Conservation (phyloP, 2,113 vertebrate species). For the Sialia sialis region DNA sequence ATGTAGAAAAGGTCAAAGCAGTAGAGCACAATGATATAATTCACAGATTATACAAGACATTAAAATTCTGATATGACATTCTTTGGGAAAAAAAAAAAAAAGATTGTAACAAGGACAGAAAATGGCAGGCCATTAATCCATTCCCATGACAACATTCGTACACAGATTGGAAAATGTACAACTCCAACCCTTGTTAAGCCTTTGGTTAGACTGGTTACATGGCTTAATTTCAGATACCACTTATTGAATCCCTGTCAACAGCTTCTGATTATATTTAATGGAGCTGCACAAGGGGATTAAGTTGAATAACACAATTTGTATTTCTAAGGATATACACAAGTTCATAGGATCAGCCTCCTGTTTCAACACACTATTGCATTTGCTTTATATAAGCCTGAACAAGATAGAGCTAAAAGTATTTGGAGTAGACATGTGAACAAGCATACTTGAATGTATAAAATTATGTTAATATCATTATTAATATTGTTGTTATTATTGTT, state of each 20-base stretch:
- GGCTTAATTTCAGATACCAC: not conserved
- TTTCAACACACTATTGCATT: not conserved
- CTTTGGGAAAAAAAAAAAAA: slow-evolving; percentile 53
- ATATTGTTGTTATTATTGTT: not conserved
- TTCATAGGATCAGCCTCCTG: not conserved
- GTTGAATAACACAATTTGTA: not conserved
- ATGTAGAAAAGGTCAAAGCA: slow-evolving; percentile 72
- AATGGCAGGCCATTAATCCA: slow-evolving; percentile 51
- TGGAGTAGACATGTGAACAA: not conserved
- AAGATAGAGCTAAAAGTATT: not conserved
- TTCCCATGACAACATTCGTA: slow-evolving; percentile 42
- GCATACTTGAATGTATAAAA: not conserved
- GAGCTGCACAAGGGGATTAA: not conserved
- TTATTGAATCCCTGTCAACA: not conserved
- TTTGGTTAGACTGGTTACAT: not conserved
- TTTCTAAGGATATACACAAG: not conserved
- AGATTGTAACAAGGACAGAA: slow-evolving; percentile 52
- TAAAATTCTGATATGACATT: slow-evolving; percentile 65
- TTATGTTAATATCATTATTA: not conserved
- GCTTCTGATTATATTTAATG: not conserved
- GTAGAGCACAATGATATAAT: slow-evolving; percentile 67
- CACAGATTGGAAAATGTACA: slow-evolving; percentile 32
- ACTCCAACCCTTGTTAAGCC: slow-evolving; percentile 1
- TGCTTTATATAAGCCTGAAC: not conserved
- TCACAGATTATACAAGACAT: slow-evolving; percentile 69